Evolutionary conservation across 2,113 vertebrate genomes (phyloP).

Genomic region (Grallaria varia): DNA sequence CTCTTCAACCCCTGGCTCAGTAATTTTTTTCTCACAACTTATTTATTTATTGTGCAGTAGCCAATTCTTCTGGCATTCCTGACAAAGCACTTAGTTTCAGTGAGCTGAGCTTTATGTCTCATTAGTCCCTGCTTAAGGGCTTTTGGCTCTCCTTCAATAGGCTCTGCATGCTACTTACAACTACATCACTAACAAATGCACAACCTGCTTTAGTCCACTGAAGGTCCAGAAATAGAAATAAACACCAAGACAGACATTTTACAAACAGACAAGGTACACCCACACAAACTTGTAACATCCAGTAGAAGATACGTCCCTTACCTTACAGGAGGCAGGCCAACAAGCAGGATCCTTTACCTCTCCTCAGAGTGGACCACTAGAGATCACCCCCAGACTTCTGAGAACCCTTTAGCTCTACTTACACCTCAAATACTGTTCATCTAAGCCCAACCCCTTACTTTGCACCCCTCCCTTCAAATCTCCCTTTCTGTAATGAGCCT

Average conservation of each 20-base stretch:
- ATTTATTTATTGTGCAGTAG: neutral
- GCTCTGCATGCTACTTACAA: neutral
- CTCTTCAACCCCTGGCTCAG: neutral
- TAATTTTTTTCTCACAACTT: neutral
- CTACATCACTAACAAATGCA: neutral
- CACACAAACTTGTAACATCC: accelerated
- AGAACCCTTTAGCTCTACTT: accelerated
- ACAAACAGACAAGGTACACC: neutral
- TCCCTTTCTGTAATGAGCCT: neutral
- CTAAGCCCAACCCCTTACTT: neutral
- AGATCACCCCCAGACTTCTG: accelerated
- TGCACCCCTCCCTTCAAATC: accelerated
- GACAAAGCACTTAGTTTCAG: neutral
- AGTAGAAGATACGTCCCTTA: neutral
- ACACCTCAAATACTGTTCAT: accelerated
- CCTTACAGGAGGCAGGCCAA: neutral
- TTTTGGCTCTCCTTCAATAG: neutral
- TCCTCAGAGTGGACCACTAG: accelerated
- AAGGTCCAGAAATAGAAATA: neutral
- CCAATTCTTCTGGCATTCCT: neutral
- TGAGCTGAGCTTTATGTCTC: neutral
- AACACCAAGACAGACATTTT: neutral
- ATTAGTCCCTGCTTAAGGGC: neutral
- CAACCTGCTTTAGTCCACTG: neutral
- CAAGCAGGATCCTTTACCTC: neutral